phyloP scores from a whole-genome alignment of 2,888 invertebrate species.

The Candidula unifasciata region DNA sequence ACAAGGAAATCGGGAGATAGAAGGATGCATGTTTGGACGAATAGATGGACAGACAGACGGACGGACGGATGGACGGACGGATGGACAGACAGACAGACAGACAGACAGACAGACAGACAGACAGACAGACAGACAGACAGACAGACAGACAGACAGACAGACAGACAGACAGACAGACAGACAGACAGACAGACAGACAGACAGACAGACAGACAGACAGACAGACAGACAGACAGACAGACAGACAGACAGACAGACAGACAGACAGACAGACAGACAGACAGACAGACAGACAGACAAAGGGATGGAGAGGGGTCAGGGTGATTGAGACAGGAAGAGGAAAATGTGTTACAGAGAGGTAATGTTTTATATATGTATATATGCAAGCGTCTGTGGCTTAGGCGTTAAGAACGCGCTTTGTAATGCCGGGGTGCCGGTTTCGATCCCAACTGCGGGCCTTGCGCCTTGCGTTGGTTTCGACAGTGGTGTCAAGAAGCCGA shows the following conservation, averaged over 20 bases:
- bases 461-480: too few species aligned
- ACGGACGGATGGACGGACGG: background rate
- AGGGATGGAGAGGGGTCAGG: background rate
- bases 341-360: too few species aligned
- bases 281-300: constrained; percentile 9
- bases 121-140: constrained; percentile 17
- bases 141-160: constrained; percentile 2
- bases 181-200: constrained; percentile 11
- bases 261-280: background rate
- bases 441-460: too few species aligned
- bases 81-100: background rate
- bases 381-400: too few species aligned
- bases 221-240: constrained; percentile 43
- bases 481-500: too few species aligned
- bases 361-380: too few species aligned
- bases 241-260: constrained; percentile 24
- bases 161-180: background rate
- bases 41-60: background rate
- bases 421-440: too few species aligned
- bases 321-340: too few species aligned
- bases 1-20: too few species aligned
- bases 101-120: constrained; percentile 26
- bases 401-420: too few species aligned
- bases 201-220: constrained; percentile 3
- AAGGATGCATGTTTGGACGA: too few species aligned